phyloP scores from a whole-genome alignment of 2,113 vertebrate species.

The Petroica traversi region DNA sequence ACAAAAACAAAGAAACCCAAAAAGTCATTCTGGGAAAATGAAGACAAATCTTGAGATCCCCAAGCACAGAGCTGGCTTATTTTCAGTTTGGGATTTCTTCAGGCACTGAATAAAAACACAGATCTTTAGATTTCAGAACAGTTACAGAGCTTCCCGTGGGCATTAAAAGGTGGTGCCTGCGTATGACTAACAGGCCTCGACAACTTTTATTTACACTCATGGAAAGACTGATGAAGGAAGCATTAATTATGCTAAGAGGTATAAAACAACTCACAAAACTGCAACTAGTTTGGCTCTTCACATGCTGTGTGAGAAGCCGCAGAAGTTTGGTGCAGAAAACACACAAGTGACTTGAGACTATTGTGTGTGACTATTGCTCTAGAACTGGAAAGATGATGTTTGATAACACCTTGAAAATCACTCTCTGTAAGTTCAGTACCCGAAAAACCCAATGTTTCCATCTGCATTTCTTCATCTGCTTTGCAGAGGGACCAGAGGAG shows the following conservation, averaged over 20 bases:
- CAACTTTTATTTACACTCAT: neutral
- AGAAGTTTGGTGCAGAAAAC: neutral
- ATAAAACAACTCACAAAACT: neutral
- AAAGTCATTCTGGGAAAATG: neutral
- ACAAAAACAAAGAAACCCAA: neutral
- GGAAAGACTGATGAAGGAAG: neutral
- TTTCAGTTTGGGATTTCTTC: neutral
- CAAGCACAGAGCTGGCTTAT: neutral
- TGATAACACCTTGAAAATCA: neutral
- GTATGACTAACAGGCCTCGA: neutral
- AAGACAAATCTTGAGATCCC: neutral
- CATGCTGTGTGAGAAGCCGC: neutral
- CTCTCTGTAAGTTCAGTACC: neutral
- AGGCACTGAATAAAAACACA: neutral
- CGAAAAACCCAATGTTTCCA: neutral
- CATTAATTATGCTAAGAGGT: neutral
- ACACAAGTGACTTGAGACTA: neutral
- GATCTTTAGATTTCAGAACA: neutral
- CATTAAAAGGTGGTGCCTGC: neutral
- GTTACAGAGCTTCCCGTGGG: neutral
- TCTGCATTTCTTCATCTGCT: neutral
- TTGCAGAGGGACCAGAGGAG: neutral
- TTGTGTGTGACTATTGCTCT: neutral
- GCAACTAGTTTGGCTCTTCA: neutral
- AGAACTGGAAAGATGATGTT: neutral